Percentiles rank a stretch among this genome's conserved stretches.
These are phyloP conservation scores for Pyrgus malvae DNA, from an alignment of 2,888 invertebrate genomes.

Conservation along the genomic window DNA sequence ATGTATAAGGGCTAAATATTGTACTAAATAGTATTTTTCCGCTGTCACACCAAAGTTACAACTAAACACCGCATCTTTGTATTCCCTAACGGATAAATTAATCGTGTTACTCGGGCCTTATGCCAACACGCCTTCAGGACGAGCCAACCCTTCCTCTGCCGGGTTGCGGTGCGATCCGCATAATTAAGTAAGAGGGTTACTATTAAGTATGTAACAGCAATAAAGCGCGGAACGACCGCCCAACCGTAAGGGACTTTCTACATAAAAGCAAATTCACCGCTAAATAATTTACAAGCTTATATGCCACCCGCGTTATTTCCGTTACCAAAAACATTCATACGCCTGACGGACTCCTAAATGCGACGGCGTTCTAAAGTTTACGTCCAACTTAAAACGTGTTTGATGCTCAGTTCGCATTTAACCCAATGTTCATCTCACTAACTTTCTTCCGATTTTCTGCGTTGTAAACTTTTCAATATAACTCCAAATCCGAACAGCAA, in stretches of 20 bases:
- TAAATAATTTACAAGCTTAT: constrained; percentile 49
- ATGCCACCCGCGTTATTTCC: constrained; percentile 2
- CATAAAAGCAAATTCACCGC: constrained; percentile 59
- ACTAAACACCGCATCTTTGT: constrained; percentile 21
- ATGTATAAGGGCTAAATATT: too few relatives aligned
- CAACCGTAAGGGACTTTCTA: constrained; percentile 51
- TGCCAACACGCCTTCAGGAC: constrained; percentile 56
- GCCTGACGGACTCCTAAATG: background rate
- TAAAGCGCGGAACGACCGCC: constrained; percentile 59
- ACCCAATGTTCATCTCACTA: constrained; percentile 19
- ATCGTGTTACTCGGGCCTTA: constrained; percentile 61
- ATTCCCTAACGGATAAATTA: constrained; percentile 58
- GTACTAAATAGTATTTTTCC: too few relatives aligned
- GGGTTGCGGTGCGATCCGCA: constrained; percentile 61
- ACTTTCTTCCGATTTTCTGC: constrained; percentile 27
- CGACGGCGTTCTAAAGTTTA: background rate
- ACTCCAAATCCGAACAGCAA: constrained; percentile 39
- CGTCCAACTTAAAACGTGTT: constrained; percentile 3
- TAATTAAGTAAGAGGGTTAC: constrained; percentile 77
- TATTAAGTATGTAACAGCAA: constrained; percentile 76
- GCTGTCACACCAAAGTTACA: background rate
- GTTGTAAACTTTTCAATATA: constrained; percentile 31
- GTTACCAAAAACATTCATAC: constrained; percentile 14
- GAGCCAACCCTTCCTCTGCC: constrained; percentile 53
- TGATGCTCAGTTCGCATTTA: constrained; percentile 14